A percentile compares a stretch with the other conserved stretches of the same genome.
Evolutionary conservation across 2,888 invertebrate genomes (phyloP).

Genomic region (Xestia sexstrigata): DNA sequence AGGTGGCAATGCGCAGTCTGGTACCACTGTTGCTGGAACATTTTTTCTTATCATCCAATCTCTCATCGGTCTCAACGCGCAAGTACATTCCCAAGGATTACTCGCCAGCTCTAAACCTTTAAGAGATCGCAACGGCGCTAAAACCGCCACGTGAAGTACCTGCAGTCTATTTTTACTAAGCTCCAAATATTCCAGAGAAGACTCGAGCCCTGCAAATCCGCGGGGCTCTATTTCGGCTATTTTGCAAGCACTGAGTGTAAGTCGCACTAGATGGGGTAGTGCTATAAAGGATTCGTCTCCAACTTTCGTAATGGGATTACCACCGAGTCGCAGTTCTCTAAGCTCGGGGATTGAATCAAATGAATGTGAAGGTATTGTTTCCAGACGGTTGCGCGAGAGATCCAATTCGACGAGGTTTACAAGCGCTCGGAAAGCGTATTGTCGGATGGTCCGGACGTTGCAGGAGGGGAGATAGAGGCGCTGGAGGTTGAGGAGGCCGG

Average conservation of each 20-base stretch:
- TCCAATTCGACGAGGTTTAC: constrained; percentile 96
- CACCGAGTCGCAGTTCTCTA: constrained; percentile 93
- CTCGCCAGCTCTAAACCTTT: constrained; percentile 94
- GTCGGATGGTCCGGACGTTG: constrained; percentile 92
- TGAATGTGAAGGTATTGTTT: constrained; percentile 93
- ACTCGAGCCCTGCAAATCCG: constrained; percentile 94
- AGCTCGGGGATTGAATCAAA: constrained; percentile 94
- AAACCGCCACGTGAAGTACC: constrained; percentile 92
- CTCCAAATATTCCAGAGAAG: constrained; percentile 94
- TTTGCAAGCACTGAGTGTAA: constrained; percentile 94
- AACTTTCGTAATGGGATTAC: constrained; percentile 94
- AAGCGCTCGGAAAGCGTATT: constrained; percentile 94
- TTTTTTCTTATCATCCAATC: constrained; percentile 95
- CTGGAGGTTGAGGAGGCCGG: constrained; percentile 95
- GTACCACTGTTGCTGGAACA: constrained; percentile 93
- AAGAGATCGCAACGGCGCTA: constrained; percentile 92
- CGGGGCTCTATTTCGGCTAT: constrained; percentile 92
- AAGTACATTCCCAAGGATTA: constrained; percentile 96
- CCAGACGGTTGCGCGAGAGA: constrained; percentile 93
- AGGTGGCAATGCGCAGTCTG: constrained; percentile 93
- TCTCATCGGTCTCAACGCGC: constrained; percentile 93
- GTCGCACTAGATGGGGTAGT: constrained; percentile 92
- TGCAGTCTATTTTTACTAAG: constrained; percentile 94
- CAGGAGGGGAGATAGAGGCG: constrained; percentile 94
- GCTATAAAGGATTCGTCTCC: constrained; percentile 92